Evolutionary conservation across 2,888 invertebrate species (phyloP).

Genomic region (Gari tellinella): DNA sequence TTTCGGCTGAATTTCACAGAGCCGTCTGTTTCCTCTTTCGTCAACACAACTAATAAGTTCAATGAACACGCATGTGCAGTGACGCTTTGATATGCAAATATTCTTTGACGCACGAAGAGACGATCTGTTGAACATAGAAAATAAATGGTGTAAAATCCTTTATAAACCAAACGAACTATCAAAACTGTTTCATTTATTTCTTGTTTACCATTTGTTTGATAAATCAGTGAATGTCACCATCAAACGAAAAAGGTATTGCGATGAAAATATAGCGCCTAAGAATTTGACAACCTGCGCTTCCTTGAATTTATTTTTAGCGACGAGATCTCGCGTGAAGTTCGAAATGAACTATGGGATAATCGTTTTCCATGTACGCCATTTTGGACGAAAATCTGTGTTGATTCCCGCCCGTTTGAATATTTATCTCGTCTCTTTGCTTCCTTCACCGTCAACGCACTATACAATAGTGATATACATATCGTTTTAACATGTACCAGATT

Average conservation of each 20-base stretch:
- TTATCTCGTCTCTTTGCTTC: neutral
- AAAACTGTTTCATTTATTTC: too few relatives aligned
- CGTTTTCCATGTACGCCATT: conserved; percentile 71
- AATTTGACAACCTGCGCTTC: conserved; percentile 6
- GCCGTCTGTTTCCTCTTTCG: conserved; percentile 58
- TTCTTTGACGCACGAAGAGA: conserved; percentile 52
- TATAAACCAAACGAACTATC: too few relatives aligned
- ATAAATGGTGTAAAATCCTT: too few relatives aligned
- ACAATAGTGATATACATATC: too few relatives aligned
- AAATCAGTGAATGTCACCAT: too few relatives aligned
- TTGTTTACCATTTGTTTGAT: too few relatives aligned
- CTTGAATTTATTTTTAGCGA: conserved; percentile 21
- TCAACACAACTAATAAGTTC: conserved; percentile 59
- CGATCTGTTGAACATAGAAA: too few relatives aligned
- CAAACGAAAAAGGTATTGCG: too few relatives aligned
- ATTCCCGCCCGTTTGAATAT: conserved; percentile 71
- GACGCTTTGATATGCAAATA: conserved; percentile 72
- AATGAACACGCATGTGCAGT: conserved; percentile 74
- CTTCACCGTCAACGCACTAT: neutral
- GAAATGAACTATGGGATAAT: conserved; percentile 60
- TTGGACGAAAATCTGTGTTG: conserved; percentile 62
- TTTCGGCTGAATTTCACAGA: neutral
- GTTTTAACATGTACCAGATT: too few relatives aligned
- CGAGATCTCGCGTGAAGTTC: conserved; percentile 52
- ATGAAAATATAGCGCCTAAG: neutral